Evolutionary conservation across 2,888 invertebrate genomes (phyloP).

Genomic region (Drosophila mayaguana): DNA sequence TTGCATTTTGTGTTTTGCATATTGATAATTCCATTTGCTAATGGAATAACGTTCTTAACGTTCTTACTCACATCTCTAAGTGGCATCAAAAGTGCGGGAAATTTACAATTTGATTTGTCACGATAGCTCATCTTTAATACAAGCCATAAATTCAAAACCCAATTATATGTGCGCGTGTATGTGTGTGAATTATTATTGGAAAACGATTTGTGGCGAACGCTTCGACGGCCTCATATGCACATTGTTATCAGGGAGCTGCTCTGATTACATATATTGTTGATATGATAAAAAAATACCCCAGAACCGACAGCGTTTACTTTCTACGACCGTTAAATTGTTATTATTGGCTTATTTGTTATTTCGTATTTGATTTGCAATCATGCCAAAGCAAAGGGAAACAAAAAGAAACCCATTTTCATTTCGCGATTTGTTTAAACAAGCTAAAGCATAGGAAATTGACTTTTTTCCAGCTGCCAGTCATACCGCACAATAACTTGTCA

Average conservation of each 20-base stretch:
- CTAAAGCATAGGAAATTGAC: constrained; percentile 46
- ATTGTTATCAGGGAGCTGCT: constrained; percentile 47
- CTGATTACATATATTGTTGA: constrained; percentile 56
- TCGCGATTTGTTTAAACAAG: constrained; percentile 52
- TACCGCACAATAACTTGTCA: constrained; percentile 30
- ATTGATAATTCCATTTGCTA: not conserved
- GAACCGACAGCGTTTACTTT: constrained; percentile 50
- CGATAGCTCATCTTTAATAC: constrained; percentile 33
- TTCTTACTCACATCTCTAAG: not conserved
- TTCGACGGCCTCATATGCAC: constrained; percentile 40
- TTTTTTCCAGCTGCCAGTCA: constrained; percentile 10
- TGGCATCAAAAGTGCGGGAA: constrained; percentile 34
- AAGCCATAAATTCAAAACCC: constrained; percentile 11
- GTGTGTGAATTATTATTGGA: constrained; percentile 1
- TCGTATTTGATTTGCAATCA: constrained; percentile 33
- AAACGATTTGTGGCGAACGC: constrained; percentile 19
- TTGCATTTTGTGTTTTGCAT: not conserved
- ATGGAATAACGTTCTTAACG: not conserved
- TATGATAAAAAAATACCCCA: constrained; percentile 52
- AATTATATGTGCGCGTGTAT: not conserved
- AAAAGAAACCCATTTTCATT: not conserved
- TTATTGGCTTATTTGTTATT: constrained; percentile 71
- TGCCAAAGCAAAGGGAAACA: constrained; percentile 5
- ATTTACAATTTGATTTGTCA: constrained; percentile 38
- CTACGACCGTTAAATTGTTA: constrained; percentile 64